Base-by-base conservation (phyloP, 2,113 vertebrate species). In the Tupaia chinensis region DNA sequence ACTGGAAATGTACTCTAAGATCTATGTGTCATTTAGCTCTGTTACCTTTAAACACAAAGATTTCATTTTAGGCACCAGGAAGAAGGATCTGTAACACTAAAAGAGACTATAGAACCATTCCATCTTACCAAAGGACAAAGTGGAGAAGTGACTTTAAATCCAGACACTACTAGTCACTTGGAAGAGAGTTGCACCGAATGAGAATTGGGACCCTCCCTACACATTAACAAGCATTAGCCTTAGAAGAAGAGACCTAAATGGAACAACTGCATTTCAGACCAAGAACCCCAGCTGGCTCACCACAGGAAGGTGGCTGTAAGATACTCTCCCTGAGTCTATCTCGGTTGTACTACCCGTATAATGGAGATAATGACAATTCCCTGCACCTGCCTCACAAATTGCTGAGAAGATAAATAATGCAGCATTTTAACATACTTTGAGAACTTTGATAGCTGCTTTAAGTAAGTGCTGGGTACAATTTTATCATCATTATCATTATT, bases 31-130 rank as follows among this genome's bases (percentile, higher is more conserved):
- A 29, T 87, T 92, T 85, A 58, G 34, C 61, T 91, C 58, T 63
- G 19, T 79, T 93, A 27, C 15, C 34, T 96, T 81, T 85, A 78
- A 53, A 86, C 19, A 74, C 25, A 44, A 80, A 84, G 91, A 54
- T 61, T 89, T 90, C 65, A 70, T 66, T 80, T 90, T 63, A 84
- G 11, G 19, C 23, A 34, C 61, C 9, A 27, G 34, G 3, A 3
- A 96, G 63, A 66, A 78, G 32, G 77, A 61, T 22, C 56, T 85
- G 20, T 53, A 66, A 82, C 22, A 63, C 53, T 87, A 12, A 72
- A 76, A 69, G 20, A 65, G 29, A 82, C 86, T 68, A 20, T 76
- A 29, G 9, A 83, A 81, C 3, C 9, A 54, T 34, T 83, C 82
- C 7, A n/a, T 16, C 23, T 94, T 80, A n/a, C 27, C 13, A 58